Base-by-base conservation (phyloP, 2,888 invertebrate genomes). In the Chromoteleia sp. region DNA sequence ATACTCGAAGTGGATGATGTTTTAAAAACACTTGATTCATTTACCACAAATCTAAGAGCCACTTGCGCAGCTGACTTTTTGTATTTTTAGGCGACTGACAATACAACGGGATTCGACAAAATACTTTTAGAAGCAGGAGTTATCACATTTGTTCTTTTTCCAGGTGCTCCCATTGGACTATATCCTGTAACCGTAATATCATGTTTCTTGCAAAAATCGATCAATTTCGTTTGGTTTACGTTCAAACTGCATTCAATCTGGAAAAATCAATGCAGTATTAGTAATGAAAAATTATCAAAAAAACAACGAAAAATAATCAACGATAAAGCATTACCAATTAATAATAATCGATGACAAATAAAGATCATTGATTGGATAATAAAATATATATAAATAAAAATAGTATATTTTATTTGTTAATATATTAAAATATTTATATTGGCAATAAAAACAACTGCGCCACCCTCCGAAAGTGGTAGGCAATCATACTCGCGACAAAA, bases 161-260 rank as follows among this genome's bases (percentile, higher is more conserved):
- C 96, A 1, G 96, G 96, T 0, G 95, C 94, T 7, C 96, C 97
- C 17, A 97, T 92, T 0, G 97, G 97, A 83, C 96, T 96, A 92
- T 97, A 98, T 0, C 96, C 97, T 0, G 96, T 96, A 0, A 97
- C 90, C 1, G 92, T 92, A 65, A 98, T 94, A 52, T 93, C 94
- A 10, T 94, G 94, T 0, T 94, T 92, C 65, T 94, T 93, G 89
- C 96, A 95, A 89, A 94, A 96, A 2, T 94, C 94, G 52, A 94
- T 94, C 6, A 97, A 91, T 39, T 94, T 93, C 17, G 92, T 92
- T 89, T 97, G 96, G 83, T 94, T 95, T 25, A 97, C 91, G 91
- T 97, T 96, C 0, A 97, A 95, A 89, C 96, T 96, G 83, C 95
- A 94, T 92, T 97, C 97, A 79, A 96, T 92, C 92, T 95, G 94